These are phyloP conservation scores for Dicentrarchus labrax DNA, from an alignment of 2,113 vertebrate species.

Conservation along the genomic window DNA sequence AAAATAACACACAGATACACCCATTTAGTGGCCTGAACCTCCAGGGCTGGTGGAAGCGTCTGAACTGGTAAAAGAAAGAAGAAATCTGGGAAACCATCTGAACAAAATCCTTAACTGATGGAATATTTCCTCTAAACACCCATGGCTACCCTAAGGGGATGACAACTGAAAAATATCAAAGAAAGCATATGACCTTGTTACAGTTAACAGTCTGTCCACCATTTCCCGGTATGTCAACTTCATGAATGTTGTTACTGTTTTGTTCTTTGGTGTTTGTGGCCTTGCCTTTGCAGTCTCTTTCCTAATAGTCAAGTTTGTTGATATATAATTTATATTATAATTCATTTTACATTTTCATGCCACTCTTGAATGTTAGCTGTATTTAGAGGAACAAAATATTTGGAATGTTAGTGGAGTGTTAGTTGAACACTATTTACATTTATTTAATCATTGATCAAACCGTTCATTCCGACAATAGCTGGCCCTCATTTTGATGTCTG, in stretches of 20 bases:
- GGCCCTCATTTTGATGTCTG: too few relatives aligned
- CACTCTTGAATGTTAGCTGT: neutral
- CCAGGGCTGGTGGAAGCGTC: neutral
- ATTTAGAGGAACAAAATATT: neutral
- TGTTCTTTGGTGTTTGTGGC: too few relatives aligned
- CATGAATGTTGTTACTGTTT: too few relatives aligned
- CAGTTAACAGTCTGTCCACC: slow-evolving; percentile 26
- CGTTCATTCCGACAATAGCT: neutral
- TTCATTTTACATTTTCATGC: too few relatives aligned
- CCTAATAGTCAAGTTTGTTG: neutral
- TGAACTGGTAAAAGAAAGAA: slow-evolving; percentile 1
- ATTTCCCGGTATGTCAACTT: slow-evolving; percentile 11
- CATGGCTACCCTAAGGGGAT: slow-evolving; percentile 31
- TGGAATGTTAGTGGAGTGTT: neutral
- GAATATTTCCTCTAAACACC: slow-evolving; percentile 50
- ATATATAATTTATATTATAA: too few relatives aligned
- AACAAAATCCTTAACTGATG: slow-evolving; percentile 40
- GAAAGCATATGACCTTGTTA: slow-evolving; percentile 58
- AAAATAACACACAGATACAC: neutral
- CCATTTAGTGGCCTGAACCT: neutral
- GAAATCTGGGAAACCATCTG: neutral
- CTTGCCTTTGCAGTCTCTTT: neutral
- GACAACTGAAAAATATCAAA: slow-evolving; percentile 29
- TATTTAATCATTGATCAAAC: neutral
- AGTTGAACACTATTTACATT: neutral